These are phyloP conservation scores for Piprites chloris DNA, from an alignment of 2,113 vertebrate species.

Conservation along the genomic window DNA sequence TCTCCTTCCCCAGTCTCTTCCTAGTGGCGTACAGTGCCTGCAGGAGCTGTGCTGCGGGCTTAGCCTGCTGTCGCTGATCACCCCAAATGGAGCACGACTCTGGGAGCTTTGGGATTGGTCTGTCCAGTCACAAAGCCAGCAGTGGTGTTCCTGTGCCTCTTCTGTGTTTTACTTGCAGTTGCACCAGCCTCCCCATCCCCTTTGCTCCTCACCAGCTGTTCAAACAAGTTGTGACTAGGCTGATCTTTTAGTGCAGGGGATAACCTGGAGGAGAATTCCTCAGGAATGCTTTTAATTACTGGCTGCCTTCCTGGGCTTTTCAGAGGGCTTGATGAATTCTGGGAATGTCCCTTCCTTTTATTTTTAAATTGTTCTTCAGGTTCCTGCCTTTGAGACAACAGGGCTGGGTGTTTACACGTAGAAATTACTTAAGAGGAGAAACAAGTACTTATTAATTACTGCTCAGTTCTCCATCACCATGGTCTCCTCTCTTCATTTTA, in stretches of 20 bases:
- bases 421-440: neutral
- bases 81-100: neutral
- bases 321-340: neutral
- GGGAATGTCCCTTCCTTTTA: neutral
- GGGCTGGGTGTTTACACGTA: neutral
- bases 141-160: neutral
- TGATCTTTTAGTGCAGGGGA: neutral
- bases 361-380: neutral
- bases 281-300: neutral
- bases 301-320: neutral
- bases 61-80: neutral
- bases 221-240: neutral
- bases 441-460: neutral
- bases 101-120: neutral
- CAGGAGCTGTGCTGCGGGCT: neutral
- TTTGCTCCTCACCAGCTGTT: neutral
- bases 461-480: neutral
- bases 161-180: neutral
- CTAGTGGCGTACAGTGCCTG: neutral
- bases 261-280: neutral
- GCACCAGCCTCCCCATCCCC: neutral
- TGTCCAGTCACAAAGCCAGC: neutral
- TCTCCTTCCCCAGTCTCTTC: neutral
- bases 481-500: neutral
- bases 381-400: neutral